Percentiles rank a stretch among this genome's conserved stretches.
These are phyloP conservation scores for Stenopsyche tienmushanensis DNA, from an alignment of 1,140 invertebrate genomes.

Conservation along the genomic window DNA sequence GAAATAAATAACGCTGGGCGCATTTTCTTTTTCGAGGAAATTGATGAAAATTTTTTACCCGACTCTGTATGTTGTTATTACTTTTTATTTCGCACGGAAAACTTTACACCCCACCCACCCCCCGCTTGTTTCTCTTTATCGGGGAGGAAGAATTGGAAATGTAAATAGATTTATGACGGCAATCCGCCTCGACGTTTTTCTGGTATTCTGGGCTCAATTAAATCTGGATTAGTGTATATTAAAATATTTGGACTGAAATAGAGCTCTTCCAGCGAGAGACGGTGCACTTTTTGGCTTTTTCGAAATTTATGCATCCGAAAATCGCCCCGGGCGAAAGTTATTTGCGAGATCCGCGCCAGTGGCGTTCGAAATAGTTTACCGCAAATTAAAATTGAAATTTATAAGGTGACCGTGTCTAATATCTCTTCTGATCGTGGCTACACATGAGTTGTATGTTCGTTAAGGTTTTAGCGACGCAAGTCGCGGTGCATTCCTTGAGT, in stretches of 20 bases:
- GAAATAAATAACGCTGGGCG: constrained; percentile 34
- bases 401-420: constrained; percentile 14
- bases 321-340: no score
- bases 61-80: constrained; percentile 16
- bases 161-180: constrained; percentile 15
- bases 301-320: no score
- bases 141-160: constrained; percentile 10
- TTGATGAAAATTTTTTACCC: constrained; percentile 19
- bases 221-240: no score
- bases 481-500: constrained; percentile 5
- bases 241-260: no score
- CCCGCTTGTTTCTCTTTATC: not conserved
- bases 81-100: constrained; percentile 5
- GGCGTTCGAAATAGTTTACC: constrained; percentile 18
- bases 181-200: not conserved
- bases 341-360: no score
- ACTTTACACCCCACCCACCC: constrained; percentile 7
- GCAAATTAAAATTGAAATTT: constrained; percentile 29
- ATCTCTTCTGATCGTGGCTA: constrained; percentile 12
- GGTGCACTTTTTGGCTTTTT: no score
- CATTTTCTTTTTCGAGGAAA: constrained; percentile 20
- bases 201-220: no score
- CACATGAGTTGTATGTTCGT: constrained; percentile 1
- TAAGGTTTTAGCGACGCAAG: not conserved
- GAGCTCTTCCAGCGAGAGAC: no score